Percentiles rank a stretch among this genome's conserved stretches.
Conservation (phyloP, 2,797 vertebrate species). For the Danio kyathit region DNA sequence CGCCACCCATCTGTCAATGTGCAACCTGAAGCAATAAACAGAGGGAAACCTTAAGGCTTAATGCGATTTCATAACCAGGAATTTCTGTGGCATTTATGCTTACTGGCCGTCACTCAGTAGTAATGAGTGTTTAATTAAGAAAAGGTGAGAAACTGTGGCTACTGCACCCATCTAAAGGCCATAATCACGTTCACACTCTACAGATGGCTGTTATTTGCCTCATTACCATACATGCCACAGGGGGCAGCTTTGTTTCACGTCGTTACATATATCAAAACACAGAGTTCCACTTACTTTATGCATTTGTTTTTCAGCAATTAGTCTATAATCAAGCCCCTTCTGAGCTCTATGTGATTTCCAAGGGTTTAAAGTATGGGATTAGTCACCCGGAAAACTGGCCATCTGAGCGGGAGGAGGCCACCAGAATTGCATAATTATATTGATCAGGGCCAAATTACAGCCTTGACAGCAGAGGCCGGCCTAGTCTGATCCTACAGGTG, state of each 20-base stretch:
- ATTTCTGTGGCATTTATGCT: slow-evolving; percentile 12
- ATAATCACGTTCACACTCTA: slow-evolving; percentile 33
- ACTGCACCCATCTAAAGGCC: slow-evolving; percentile 36
- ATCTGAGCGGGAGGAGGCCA: slow-evolving; percentile 68
- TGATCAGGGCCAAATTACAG: slow-evolving; percentile 83
- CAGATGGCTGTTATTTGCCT: neutral
- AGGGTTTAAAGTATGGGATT: slow-evolving; percentile 50
- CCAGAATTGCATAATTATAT: slow-evolving; percentile 79
- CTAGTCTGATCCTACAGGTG: slow-evolving; percentile 78
- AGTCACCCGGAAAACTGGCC: slow-evolving; percentile 54
- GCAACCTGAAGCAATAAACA: slow-evolving; percentile 53
- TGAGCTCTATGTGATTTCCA: slow-evolving; percentile 40
- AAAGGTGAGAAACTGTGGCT: slow-evolving; percentile 56
- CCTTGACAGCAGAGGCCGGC: slow-evolving; percentile 72
- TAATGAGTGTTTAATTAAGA: slow-evolving; percentile 61
- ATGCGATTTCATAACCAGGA: neutral
- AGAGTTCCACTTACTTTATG: neutral
- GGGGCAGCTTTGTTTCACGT: slow-evolving; percentile 25
- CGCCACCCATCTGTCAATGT: slow-evolving; percentile 73
- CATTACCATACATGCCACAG: slow-evolving; percentile 21
- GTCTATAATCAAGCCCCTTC: slow-evolving; percentile 5
- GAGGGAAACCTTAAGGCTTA: neutral
- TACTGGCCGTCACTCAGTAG: slow-evolving; percentile 25
- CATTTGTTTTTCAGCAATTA: slow-evolving; percentile 25
- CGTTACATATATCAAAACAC: neutral